Percentiles rank a stretch among this genome's conserved stretches.
Evolutionary conservation across 1,140 invertebrate genomes (phyloP).

Genomic region (Zelostemma sp.): DNA sequence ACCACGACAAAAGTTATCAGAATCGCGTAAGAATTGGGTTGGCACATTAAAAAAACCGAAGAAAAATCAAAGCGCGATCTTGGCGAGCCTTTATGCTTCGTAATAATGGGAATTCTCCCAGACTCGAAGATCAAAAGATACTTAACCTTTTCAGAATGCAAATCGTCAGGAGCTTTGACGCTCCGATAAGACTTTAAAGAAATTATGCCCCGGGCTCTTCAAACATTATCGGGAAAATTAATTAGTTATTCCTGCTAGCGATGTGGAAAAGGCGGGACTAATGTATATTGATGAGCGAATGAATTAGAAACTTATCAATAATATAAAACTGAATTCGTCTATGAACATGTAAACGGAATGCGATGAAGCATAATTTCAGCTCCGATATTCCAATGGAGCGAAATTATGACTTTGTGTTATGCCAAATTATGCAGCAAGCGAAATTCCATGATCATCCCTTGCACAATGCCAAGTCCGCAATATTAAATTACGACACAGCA

Average conservation of each 20-base stretch:
- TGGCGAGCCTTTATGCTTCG: not conserved
- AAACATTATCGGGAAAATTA: not conserved
- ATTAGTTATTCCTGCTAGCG: not conserved
- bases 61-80: slow-evolving; percentile 40
- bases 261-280: not conserved
- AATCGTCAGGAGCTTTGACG: not conserved
- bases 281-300: not conserved
- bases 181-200: not conserved
- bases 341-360: slow-evolving; percentile 17
- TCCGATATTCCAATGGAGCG: slow-evolving; percentile 20
- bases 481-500: slow-evolving; percentile 31
- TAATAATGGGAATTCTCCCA: not conserved
- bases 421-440: slow-evolving; percentile 19
- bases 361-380: slow-evolving; percentile 20
- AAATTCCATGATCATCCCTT: slow-evolving; percentile 8
- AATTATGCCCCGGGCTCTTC: slow-evolving; percentile 1
- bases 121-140: slow-evolving; percentile 8
- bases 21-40: slow-evolving; percentile 44
- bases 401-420: slow-evolving; percentile 23
- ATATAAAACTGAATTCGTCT: slow-evolving; percentile 17
- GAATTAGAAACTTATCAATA: not conserved
- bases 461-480: slow-evolving; percentile 30
- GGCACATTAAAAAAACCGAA: slow-evolving; percentile 17
- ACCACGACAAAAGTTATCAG: slow-evolving; percentile 43
- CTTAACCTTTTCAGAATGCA: slow-evolving; percentile 10